Evolutionary conservation across 2,888 invertebrate species (phyloP).

Genomic region (Phortica magna): DNA sequence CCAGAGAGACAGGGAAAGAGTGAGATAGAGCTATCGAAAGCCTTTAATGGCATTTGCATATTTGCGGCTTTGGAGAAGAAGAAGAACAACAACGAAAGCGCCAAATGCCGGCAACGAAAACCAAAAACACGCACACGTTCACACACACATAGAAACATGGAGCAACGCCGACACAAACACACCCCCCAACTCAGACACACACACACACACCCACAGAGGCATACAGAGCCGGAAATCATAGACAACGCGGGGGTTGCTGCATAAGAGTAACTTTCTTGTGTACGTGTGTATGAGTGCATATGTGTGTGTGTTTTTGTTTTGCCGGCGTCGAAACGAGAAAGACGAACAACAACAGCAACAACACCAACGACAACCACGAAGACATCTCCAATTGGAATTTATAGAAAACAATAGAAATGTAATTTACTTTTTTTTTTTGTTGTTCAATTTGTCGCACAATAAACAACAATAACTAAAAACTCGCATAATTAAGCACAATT

Average conservation of each 20-base stretch:
- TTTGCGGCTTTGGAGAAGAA: not conserved
- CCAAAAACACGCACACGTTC: slow-evolving; percentile 4
- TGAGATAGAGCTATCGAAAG: not conserved
- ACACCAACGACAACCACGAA: not conserved
- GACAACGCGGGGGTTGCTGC: not conserved
- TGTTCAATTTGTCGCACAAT: not conserved
- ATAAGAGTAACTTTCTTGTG: not conserved
- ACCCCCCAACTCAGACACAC: not conserved
- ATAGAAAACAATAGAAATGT: not conserved
- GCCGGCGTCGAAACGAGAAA: not conserved
- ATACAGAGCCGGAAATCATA: not conserved
- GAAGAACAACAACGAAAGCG: slow-evolving; percentile 8
- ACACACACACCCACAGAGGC: not conserved
- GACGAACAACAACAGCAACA: not conserved
- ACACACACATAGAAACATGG: not conserved
- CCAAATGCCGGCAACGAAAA: slow-evolving; percentile 18
- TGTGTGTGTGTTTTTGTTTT: slow-evolving; percentile 12
- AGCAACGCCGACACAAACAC: not conserved
- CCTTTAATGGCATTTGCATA: slow-evolving; percentile 15
- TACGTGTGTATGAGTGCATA: not conserved
- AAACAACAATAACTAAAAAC: not conserved
- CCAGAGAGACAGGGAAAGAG: not conserved
- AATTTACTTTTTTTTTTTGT: not conserved
- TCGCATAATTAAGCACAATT: not conserved
- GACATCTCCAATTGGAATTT: not conserved